phyloP scores from a whole-genome alignment of 2,113 vertebrate genomes.

The Thoracochromis brauschi region DNA sequence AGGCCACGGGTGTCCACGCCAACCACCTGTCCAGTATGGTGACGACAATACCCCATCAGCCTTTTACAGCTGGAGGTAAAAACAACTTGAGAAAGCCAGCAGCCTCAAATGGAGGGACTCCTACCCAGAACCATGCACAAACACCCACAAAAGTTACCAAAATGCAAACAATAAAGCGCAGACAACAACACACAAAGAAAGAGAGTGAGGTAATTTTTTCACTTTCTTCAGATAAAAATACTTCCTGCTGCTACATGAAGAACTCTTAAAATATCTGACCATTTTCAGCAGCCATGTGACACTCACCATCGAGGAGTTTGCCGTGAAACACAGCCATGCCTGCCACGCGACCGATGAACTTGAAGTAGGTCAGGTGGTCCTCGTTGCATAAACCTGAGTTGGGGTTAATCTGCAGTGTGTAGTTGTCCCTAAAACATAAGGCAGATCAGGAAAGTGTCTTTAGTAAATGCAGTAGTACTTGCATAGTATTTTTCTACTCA shows the following conservation, averaged over 20 bases:
- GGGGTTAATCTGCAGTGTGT: constrained; percentile 96
- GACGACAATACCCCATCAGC: background rate
- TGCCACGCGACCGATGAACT: constrained; percentile 96
- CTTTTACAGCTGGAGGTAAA: background rate
- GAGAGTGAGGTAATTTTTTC: too few species aligned
- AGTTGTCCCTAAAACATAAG: constrained; percentile 85
- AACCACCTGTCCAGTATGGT: background rate
- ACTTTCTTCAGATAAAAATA: background rate
- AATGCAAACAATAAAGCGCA: background rate
- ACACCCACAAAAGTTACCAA: background rate
- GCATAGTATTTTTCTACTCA: background rate
- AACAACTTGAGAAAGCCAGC: background rate
- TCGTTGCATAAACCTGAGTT: constrained; percentile 98
- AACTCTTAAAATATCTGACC: background rate
- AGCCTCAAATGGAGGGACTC: background rate
- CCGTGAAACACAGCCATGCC: constrained; percentile 98
- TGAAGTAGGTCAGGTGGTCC: constrained; percentile 97
- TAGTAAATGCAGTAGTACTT: background rate
- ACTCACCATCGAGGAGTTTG: constrained; percentile 92
- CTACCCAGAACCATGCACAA: background rate
- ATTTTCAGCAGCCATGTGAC: background rate
- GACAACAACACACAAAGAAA: background rate
- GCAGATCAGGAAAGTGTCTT: background rate
- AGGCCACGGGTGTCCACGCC: background rate
- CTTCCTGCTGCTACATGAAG: background rate